Conservation (phyloP, 2,888 invertebrate genomes). For the Phengaris alcon region DNA sequence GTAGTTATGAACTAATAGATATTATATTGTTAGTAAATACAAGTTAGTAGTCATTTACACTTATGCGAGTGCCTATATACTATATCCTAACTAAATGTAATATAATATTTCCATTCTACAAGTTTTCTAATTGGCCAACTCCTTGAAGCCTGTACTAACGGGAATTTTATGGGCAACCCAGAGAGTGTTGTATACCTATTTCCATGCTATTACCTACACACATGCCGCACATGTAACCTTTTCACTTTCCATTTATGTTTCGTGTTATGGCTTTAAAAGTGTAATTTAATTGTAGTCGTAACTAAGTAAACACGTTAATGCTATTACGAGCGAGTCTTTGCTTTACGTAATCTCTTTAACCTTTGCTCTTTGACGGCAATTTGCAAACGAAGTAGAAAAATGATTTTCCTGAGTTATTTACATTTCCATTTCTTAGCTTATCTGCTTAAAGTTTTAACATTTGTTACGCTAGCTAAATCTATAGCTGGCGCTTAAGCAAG, state of each 20-base stretch:
- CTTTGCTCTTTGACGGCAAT: constrained; percentile 20
- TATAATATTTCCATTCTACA: not conserved
- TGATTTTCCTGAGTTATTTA: not conserved
- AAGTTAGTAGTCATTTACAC: no score
- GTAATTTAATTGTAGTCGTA: constrained; percentile 21
- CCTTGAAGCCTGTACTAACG: not conserved
- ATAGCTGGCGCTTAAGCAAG: no score
- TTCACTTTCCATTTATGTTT: constrained; percentile 17
- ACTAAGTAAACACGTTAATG: constrained; percentile 26
- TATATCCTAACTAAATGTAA: not conserved
- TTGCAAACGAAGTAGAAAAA: constrained; percentile 9
- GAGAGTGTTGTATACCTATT: not conserved
- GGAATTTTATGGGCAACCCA: not conserved
- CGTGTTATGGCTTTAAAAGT: constrained; percentile 24
- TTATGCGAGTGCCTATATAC: no score
- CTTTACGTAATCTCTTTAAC: constrained; percentile 26
- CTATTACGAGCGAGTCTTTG: constrained; percentile 25
- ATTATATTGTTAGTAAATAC: no score
- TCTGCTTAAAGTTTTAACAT: no score
- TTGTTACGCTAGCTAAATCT: no score
- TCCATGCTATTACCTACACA: no score
- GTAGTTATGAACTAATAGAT: not conserved
- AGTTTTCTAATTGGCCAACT: not conserved
- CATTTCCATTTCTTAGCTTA: no score
- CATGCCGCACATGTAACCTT: constrained; percentile 5